phyloP scores from a whole-genome alignment of 2,113 vertebrate species.

The Calypte anna region DNA sequence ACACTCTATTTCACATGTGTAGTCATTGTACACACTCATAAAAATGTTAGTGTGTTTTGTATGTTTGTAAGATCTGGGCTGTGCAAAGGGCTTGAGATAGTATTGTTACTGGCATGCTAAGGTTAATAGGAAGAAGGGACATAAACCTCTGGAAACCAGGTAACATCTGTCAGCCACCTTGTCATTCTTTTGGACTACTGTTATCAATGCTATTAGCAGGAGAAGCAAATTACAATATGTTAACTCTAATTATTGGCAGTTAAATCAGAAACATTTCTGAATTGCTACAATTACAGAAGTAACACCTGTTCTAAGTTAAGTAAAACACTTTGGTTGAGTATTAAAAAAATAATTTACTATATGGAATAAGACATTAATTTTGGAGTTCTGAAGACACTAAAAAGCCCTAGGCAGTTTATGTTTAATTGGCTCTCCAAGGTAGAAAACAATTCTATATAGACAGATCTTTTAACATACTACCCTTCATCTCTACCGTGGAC shows the following conservation, averaged over 20 bases:
- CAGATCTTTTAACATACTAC: neutral
- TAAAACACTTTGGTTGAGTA: neutral
- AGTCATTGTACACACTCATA: neutral
- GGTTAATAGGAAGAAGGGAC: neutral
- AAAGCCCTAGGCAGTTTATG: conserved; percentile 41
- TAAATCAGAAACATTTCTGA: neutral
- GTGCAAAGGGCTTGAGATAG: neutral
- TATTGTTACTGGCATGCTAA: neutral
- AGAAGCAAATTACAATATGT: neutral
- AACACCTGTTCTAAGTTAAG: neutral
- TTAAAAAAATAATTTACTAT: neutral
- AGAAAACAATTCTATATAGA: conserved; percentile 13
- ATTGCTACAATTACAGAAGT: neutral
- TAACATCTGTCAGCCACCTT: neutral
- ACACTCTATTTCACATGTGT: fast-evolving
- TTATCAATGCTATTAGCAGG: neutral
- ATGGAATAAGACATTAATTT: neutral
- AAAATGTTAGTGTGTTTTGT: neutral
- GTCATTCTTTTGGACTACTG: neutral
- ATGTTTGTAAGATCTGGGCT: neutral
- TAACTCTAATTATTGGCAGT: neutral
- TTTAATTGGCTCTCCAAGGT: conserved; percentile 58
- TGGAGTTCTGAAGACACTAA: neutral
- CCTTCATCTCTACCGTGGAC: neutral
- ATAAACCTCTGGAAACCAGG: neutral